Base-by-base conservation (phyloP, 2,888 invertebrate species). In the Rhabditoides inermis region DNA sequence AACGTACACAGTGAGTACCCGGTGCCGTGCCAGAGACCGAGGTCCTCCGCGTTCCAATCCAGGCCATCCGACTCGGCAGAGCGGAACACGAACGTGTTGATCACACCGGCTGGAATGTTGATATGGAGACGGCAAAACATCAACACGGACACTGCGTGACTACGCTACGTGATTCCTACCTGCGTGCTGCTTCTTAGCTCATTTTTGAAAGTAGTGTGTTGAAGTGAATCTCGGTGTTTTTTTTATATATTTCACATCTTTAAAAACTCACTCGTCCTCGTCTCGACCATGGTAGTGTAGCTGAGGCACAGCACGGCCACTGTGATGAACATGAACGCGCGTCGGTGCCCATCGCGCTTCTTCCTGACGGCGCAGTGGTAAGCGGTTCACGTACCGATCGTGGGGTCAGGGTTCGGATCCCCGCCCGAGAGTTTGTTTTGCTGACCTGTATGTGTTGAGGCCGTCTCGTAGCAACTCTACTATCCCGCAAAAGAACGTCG, bases 11-110 rank as follows among this genome's bases (percentile, higher is more conserved):
- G 25, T 4, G 60, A 42, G 41, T 57, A 67, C n/a, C 68, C 67
- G 35, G 48, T 52, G 6, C 58, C 68, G 46, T 67, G 68, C 67
- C 67, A 67, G 44, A 55, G 58, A 27, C 67, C 67, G 3, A 67
- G 49, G 30, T 68, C 60, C 22, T 55, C 40, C 2, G 61, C 41
- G 36, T 54, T 42, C 67, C 67, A 67, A 26, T 55, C 61, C 7
- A 66, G 54, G 5, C 56, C 55, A 10, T 47, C 55, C 18, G 53
- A 32, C 1, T 49, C 53, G 5, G 59, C 46, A 12, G 60, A 26
- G 1, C 66, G 65, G 27, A 67, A 67, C 12, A 67, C 66, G 44
- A 56, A 66, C 12, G 54, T 53, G 52, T 60, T 61, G 36, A 66
- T 55, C 22, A 66, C 50, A 22, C 52, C 56, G 41, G 60, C 63